Percentiles rank a stretch among this genome's conserved stretches.
Conservation (phyloP, 2,113 vertebrate species). For the Peromyscus polionotus region DNA sequence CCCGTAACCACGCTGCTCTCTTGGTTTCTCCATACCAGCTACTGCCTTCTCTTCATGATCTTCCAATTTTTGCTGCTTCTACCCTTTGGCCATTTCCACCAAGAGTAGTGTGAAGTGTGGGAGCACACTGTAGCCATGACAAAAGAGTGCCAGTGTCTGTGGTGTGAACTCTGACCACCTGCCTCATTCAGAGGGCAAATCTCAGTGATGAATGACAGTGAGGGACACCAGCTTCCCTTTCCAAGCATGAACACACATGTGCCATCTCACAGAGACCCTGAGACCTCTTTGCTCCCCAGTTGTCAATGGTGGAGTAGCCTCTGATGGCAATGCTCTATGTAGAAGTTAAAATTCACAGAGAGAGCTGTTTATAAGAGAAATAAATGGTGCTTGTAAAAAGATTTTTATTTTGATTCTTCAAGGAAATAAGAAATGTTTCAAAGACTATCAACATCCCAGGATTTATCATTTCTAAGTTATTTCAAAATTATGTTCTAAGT, state of each 20-base stretch:
- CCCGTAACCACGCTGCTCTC: neutral
- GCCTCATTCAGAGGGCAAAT: neutral
- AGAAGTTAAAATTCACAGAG: conserved; percentile 49
- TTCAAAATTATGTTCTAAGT: neutral
- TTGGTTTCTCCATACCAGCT: neutral
- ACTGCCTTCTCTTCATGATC: neutral
- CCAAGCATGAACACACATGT: neutral
- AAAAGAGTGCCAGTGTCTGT: neutral
- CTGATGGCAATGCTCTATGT: neutral
- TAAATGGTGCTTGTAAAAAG: neutral
- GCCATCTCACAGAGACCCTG: neutral
- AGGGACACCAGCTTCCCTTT: neutral
- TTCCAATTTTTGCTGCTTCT: neutral
- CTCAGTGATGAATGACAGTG: neutral
- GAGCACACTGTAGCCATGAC: neutral
- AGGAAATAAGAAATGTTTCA: neutral
- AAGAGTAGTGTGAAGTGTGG: neutral
- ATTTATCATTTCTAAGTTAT: neutral
- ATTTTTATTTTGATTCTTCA: conserved; percentile 42
- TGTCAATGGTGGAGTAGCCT: neutral
- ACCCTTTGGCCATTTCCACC: neutral
- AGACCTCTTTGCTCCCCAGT: neutral
- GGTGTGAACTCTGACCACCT: neutral
- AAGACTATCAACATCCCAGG: conserved; percentile 26
- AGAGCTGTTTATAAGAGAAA: neutral